Evolutionary conservation across 2,888 invertebrate genomes (phyloP).

Genomic region (Drosophila conformis): DNA sequence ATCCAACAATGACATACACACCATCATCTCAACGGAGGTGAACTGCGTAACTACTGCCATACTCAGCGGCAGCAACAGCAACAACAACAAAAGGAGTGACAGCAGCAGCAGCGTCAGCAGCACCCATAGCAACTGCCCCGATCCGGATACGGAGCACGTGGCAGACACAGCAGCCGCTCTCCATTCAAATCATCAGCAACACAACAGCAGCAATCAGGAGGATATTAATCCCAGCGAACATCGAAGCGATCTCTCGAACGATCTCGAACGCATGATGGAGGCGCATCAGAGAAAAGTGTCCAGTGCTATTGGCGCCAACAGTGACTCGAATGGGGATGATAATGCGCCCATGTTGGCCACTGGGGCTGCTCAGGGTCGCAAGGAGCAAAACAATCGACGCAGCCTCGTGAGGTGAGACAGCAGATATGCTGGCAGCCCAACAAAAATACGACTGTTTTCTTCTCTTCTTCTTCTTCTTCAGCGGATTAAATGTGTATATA

Average conservation of each 20-base stretch:
- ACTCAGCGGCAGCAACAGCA: conserved; percentile 51
- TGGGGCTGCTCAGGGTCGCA: conserved; percentile 72
- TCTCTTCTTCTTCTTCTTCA: background rate
- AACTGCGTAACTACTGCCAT: conserved; percentile 59
- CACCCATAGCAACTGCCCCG: conserved; percentile 17
- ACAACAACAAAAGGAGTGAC: conserved; percentile 11
- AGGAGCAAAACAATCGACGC: conserved; percentile 84
- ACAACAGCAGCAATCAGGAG: conserved; percentile 15
- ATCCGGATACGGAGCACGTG: conserved; percentile 23
- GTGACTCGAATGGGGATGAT: conserved; percentile 58
- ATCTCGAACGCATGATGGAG: conserved; percentile 70
- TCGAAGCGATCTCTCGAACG: conserved; percentile 62
- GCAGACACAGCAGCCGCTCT: conserved; percentile 8
- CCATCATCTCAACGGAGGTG: conserved; percentile 74
- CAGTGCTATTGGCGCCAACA: conserved; percentile 14
- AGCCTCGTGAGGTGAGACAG: conserved; percentile 83
- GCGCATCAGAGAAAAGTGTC: conserved; percentile 51
- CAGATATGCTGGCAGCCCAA: conserved; percentile 1
- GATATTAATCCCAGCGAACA: conserved; percentile 40
- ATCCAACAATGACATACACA: conserved; percentile 83
- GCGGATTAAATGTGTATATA: background rate
- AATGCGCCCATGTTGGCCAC: conserved; percentile 34
- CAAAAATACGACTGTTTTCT: background rate
- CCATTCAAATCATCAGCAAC: conserved; percentile 12
- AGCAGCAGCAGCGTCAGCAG: conserved; percentile 13